These are phyloP conservation scores for Artemisiospiza belli DNA, from an alignment of 2,113 vertebrate species.

Conservation along the genomic window DNA sequence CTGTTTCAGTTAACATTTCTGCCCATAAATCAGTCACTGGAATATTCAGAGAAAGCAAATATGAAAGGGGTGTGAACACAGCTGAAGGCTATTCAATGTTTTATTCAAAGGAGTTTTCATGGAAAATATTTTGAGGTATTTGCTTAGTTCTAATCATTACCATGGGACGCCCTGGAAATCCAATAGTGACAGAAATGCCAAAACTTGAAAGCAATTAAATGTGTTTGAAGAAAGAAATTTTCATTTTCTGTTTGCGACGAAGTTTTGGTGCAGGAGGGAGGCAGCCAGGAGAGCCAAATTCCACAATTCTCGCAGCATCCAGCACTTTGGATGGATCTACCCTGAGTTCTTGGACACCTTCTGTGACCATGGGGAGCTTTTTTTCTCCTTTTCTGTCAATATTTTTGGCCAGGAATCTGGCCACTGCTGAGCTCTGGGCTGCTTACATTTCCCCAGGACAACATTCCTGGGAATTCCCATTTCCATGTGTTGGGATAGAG, in stretches of 20 bases:
- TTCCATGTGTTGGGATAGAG: background rate
- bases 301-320: background rate
- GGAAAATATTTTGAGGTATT: conserved; percentile 70
- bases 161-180: conserved; percentile 55
- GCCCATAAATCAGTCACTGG: conserved; percentile 63
- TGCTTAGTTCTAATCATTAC: conserved; percentile 67
- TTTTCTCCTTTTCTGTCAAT: background rate
- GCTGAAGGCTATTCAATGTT: conserved; percentile 68
- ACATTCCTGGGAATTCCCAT: background rate
- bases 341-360: background rate
- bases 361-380: background rate
- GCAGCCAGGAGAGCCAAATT: background rate
- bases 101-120: conserved; percentile 60
- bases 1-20: conserved; percentile 61
- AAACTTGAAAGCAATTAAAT: conserved; percentile 64
- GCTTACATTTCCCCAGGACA: background rate
- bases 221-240: conserved; percentile 41
- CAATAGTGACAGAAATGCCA: conserved; percentile 53
- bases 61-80: conserved; percentile 66
- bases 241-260: background rate
- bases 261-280: conserved; percentile 43
- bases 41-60: conserved; percentile 70
- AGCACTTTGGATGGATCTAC: background rate
- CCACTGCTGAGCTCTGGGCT: background rate
- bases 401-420: background rate